These are phyloP conservation scores for Trichonephila clavata DNA, from an alignment of 1,140 invertebrate species.

Conservation along the genomic window DNA sequence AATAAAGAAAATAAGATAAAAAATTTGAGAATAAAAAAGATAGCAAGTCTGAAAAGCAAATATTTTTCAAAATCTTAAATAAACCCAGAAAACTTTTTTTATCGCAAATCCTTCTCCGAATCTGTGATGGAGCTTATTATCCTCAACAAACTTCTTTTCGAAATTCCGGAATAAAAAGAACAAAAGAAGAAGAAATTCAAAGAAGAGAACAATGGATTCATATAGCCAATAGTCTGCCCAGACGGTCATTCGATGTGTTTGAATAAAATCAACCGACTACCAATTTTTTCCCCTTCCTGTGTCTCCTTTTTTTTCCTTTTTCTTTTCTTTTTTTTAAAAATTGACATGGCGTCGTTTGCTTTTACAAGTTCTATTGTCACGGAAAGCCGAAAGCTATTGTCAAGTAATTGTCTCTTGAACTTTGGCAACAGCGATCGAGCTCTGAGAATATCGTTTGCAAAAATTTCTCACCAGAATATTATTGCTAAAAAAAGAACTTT, in stretches of 20 bases:
- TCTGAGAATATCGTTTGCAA: conserved; percentile 18
- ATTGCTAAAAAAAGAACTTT: not conserved
- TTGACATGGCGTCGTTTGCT: not conserved
- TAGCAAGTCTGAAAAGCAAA: too few relatives aligned
- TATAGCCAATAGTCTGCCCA: not conserved
- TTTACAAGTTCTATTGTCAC: conserved; percentile 9
- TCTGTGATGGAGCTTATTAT: not conserved
- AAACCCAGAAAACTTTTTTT: not conserved
- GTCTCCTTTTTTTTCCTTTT: too few relatives aligned
- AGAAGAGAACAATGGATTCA: conserved; percentile 15
- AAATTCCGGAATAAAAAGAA: not conserved
- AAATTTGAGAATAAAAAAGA: too few relatives aligned
- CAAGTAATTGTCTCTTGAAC: conserved; percentile 18
- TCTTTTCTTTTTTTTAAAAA: not conserved
- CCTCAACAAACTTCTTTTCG: not conserved
- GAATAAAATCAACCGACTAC: not conserved
- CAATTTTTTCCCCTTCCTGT: not conserved
- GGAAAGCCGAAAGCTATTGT: conserved; percentile 6
- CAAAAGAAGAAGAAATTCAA: not conserved
- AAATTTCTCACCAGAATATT: not conserved
- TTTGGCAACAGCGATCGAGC: not conserved
- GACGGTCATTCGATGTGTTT: conserved; percentile 5
- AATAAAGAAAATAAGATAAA: too few relatives aligned
- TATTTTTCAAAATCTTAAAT: not conserved
- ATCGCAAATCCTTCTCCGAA: not conserved